These are phyloP conservation scores for Troides aeacus DNA, from an alignment of 2,888 invertebrate genomes.

Conservation along the genomic window DNA sequence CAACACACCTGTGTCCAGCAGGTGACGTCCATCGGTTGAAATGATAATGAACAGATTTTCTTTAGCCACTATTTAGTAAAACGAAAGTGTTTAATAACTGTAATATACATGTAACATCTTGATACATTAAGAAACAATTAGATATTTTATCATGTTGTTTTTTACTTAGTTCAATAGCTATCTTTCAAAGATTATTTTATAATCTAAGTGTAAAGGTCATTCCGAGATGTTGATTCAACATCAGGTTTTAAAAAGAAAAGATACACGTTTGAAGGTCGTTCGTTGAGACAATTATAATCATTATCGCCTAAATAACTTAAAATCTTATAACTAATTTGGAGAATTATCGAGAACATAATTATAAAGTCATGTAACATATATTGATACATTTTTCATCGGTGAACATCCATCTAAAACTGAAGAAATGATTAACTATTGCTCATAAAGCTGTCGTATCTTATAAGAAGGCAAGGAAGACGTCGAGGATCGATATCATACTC, in stretches of 20 bases:
- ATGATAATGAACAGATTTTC: no score
- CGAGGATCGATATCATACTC: background rate
- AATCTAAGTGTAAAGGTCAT: slow-evolving; percentile 25
- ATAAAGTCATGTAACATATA: no score
- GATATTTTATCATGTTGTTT: slow-evolving; percentile 10
- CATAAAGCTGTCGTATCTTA: background rate
- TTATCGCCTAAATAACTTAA: background rate
- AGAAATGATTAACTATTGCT: no score
- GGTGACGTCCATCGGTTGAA: no score
- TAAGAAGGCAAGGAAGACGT: no score
- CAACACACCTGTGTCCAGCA: no score
- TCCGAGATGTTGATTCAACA: slow-evolving; percentile 14
- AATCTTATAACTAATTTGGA: background rate
- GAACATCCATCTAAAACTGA: no score
- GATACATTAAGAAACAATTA: slow-evolving; percentile 1
- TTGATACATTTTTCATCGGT: no score
- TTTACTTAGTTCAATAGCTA: slow-evolving; percentile 17
- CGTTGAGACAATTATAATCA: background rate
- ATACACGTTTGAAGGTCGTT: slow-evolving; percentile 19
- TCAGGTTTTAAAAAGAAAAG: slow-evolving; percentile 13
- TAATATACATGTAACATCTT: background rate
- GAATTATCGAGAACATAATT: background rate
- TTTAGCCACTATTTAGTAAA: background rate
- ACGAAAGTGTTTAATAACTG: background rate
- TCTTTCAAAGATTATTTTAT: slow-evolving; percentile 24